Percentiles rank a stretch among this genome's conserved stretches.
These are phyloP conservation scores for Lagenorhynchus albirostris DNA, from an alignment of 2,113 vertebrate species.

Conservation along the genomic window DNA sequence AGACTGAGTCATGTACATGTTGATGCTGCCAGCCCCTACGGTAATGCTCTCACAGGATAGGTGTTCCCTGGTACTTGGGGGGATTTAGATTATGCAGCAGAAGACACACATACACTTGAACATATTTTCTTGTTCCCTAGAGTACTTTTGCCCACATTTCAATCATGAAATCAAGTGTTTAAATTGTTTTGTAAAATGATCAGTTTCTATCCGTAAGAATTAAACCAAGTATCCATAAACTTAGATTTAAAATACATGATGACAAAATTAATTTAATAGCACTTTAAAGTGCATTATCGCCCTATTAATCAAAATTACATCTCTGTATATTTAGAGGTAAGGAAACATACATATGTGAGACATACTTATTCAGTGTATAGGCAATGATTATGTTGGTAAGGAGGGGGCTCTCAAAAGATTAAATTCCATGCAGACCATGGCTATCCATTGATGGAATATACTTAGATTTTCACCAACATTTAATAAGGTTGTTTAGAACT, in stretches of 20 bases:
- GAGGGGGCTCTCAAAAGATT: not conserved
- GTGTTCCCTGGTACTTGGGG: rapidly evolving
- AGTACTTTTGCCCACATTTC: not conserved
- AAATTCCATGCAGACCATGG: not conserved
- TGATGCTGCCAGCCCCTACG: rapidly evolving
- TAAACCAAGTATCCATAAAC: not conserved
- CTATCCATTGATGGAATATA: not conserved
- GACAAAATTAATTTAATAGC: not conserved
- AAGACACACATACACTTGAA: not conserved
- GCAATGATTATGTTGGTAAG: not conserved
- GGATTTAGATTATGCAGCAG: not conserved
- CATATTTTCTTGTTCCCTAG: not conserved
- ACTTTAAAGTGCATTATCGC: not conserved
- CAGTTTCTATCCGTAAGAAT: not conserved
- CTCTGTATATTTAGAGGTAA: not conserved
- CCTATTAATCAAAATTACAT: not conserved
- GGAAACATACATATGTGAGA: not conserved
- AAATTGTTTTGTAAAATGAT: not conserved
- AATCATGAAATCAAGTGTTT: not conserved
- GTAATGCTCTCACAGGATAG: not conserved
- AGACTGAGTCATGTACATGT: not conserved
- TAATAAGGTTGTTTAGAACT: not conserved
- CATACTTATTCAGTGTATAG: not conserved
- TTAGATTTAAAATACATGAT: not conserved
- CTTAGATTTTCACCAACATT: not conserved